Percentiles rank a stretch among this genome's conserved stretches.
phyloP scores from a whole-genome alignment of 2,113 vertebrate species.

The Arothron firmamentum region DNA sequence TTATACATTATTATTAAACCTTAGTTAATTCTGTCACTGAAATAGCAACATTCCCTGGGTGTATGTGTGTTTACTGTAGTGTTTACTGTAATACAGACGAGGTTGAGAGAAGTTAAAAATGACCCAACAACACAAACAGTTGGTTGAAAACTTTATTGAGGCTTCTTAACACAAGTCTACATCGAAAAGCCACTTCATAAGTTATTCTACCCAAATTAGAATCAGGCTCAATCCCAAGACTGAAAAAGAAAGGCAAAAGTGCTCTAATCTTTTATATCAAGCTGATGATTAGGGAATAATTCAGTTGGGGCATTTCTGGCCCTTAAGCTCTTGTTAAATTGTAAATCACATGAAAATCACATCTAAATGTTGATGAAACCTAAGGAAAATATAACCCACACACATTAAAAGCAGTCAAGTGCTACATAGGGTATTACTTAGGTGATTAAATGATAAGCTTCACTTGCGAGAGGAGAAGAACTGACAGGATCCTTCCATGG shows the following conservation, averaged over 20 bases:
- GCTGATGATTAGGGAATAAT: background rate
- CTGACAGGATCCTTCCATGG: background rate
- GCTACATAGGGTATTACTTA: background rate
- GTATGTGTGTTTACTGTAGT: too few species aligned
- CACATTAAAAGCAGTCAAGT: background rate
- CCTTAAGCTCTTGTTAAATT: background rate
- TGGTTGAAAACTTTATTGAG: slow-evolving; percentile 50
- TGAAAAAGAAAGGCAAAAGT: background rate
- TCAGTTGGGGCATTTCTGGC: background rate
- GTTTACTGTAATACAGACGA: too few species aligned
- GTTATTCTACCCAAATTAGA: background rate
- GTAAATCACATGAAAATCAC: background rate
- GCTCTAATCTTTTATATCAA: background rate
- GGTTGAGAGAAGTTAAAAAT: too few species aligned
- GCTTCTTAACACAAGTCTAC: background rate
- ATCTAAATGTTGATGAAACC: background rate
- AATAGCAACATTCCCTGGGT: too few species aligned
- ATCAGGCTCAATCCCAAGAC: background rate
- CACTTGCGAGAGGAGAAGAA: background rate
- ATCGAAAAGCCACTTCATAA: background rate
- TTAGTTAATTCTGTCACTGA: background rate
- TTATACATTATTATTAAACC: too few species aligned
- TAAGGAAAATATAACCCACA: background rate
- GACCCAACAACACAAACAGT: background rate
- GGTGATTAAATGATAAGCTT: background rate